phyloP scores from a whole-genome alignment of 2,113 vertebrate species.

The Daphoenositta chrysoptera region DNA sequence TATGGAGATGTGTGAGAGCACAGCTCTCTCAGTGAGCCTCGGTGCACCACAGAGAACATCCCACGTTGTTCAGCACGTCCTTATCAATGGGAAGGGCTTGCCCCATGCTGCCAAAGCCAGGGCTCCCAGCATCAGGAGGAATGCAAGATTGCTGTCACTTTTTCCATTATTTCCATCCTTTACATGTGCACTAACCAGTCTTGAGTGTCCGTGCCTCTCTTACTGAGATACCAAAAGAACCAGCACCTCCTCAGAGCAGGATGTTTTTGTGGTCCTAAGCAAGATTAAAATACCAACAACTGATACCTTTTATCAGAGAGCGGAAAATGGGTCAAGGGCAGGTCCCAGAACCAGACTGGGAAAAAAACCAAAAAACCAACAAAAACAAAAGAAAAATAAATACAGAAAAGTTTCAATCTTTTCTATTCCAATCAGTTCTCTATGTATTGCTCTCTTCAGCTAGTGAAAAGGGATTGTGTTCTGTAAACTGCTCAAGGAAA shows the following conservation, averaged over 20 bases:
- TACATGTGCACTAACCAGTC: neutral
- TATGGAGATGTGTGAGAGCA: neutral
- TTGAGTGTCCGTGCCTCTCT: fast-evolving
- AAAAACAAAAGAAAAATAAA: neutral
- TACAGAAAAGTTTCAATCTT: neutral
- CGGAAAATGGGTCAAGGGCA: neutral
- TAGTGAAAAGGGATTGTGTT: neutral
- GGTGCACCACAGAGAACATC: neutral
- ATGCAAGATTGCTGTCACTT: neutral
- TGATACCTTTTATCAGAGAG: neutral
- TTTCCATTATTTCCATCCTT: neutral
- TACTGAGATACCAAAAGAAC: neutral
- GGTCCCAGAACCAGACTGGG: neutral
- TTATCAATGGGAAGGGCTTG: neutral
- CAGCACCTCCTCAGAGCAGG: neutral
- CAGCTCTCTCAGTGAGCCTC: neutral
- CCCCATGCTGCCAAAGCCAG: fast-evolving
- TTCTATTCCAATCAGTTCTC: neutral
- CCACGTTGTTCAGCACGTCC: neutral
- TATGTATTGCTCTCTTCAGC: neutral
- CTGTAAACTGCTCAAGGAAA: neutral
- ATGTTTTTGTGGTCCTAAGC: neutral
- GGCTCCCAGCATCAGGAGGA: neutral
- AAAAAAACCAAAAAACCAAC: neutral
- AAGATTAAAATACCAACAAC: neutral